Evolutionary conservation across 2,888 invertebrate species (phyloP).

Genomic region (Ametastegia equiseti): DNA sequence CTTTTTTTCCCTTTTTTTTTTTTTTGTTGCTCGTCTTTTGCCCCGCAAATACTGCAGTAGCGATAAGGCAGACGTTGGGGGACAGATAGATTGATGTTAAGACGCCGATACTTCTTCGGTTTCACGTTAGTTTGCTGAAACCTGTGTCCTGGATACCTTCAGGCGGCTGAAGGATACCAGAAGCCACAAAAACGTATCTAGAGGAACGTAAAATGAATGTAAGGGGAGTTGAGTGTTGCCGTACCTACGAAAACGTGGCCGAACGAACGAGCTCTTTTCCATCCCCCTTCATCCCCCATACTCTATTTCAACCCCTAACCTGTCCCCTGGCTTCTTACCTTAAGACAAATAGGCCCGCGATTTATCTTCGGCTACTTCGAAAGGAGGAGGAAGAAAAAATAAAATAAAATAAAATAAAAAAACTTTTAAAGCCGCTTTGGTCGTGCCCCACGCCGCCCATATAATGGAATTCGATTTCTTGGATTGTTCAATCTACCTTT

Average conservation of each 20-base stretch:
- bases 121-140: neutral
- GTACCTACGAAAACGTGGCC: neutral
- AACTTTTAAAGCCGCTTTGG: slow-evolving; percentile 31
- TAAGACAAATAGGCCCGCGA: slow-evolving; percentile 43
- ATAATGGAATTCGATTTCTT: slow-evolving; percentile 34
- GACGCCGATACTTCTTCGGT: neutral
- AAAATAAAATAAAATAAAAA: neutral
- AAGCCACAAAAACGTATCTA: neutral
- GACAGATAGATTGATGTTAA: slow-evolving; percentile 27
- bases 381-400: neutral
- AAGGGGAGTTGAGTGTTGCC: neutral
- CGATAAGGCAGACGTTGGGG: slow-evolving; percentile 22
- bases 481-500: slow-evolving; percentile 12
- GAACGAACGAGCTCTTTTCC: neutral
- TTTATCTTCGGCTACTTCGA: slow-evolving; percentile 23
- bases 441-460: neutral
- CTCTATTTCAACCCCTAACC: neutral
- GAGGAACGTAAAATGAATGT: neutral
- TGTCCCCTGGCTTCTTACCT: slow-evolving; percentile 33
- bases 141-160: neutral
- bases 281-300: neutral
- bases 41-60: neutral
- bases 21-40: no score
- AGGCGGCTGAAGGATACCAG: neutral
- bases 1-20: no score